Evolutionary conservation across 2,888 invertebrate species (phyloP), one percentile per base, ranked within the genome.

Genomic region (Ashinkailepas kermadecensis): DNA sequence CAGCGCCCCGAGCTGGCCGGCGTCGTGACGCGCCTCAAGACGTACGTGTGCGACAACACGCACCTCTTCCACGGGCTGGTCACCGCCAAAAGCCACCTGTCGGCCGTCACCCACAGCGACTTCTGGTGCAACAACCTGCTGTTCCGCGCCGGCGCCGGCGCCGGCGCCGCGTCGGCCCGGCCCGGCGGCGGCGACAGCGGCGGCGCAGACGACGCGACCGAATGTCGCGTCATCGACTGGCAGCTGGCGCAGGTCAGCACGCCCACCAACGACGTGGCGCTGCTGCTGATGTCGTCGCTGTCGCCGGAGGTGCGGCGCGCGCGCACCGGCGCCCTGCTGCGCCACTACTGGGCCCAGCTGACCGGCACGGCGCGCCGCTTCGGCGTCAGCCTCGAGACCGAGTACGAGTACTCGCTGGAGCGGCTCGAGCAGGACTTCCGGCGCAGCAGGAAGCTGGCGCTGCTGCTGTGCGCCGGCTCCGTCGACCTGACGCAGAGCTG

Each of bases 121-220:
- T 94, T 94, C 87, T 94, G 94, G 94, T 93, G 93, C 86, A 93
- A 93, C 85, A 94, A 94, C 87, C 89, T 94, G 23, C 88, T 93
- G 83, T 93, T 94, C 86, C 89, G 90, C 82, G 90, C 91, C 82
- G 87, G 87, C 62, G 87, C 87, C 67, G 87, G 87, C 25, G n/a
- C 39, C 39, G 39, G 39, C 39, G 39, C 39, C 39, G 39, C 39
- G 39, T 39, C 39, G 39, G 39, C 39, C 39, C 39, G 39, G 4
- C 39, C 39, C 39, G 39, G 39, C 39, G 39, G 39, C 39, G 39
- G 39, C 39, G 39, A 39, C 39, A 39, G 39, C 39, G 39, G 39
- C 39, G 70, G 70, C 25, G 70, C 25, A 80, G 79, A 18, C 39
- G 39, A 39, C 39, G 39, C 39, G 39, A 81, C 82, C 85, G 90